Conservation (phyloP, 1,140 invertebrate species). For the Ostrea edulis region DNA sequence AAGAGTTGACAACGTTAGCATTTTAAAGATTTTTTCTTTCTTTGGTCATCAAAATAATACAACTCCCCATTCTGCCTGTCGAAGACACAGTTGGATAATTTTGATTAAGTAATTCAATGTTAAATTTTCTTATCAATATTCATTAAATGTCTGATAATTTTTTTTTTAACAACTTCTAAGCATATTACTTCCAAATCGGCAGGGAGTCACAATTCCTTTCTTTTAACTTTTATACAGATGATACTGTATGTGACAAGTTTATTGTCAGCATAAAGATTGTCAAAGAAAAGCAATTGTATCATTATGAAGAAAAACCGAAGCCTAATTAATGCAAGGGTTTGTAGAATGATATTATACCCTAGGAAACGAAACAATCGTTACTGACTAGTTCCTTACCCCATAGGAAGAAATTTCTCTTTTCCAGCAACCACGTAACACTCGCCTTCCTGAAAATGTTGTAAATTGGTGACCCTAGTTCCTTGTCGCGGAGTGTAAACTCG, state of each 20-base stretch:
- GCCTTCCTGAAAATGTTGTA: constrained; percentile 62
- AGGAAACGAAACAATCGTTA: too few relatives aligned
- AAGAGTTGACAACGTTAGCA: background rate
- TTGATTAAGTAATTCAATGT: background rate
- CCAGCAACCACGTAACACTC: constrained; percentile 63
- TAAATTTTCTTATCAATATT: background rate
- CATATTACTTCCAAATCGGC: background rate
- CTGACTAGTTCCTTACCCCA: constrained; percentile 58
- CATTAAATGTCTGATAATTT: background rate
- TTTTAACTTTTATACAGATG: background rate
- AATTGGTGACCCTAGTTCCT: constrained; percentile 59
- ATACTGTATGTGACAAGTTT: background rate
- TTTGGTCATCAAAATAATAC: background rate
- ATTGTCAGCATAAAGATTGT: constrained; percentile 13
- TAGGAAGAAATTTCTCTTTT: constrained; percentile 62
- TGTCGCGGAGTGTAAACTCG: constrained; percentile 60
- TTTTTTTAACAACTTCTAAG: too few relatives aligned
- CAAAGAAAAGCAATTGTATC: too few relatives aligned
- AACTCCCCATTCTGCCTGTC: background rate
- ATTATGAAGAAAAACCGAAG: too few relatives aligned
- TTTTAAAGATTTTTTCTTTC: constrained; percentile 10
- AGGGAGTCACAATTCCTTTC: background rate
- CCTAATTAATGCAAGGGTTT: too few relatives aligned
- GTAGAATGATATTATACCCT: too few relatives aligned
- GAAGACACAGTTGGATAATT: constrained; percentile 12